Percentiles rank a stretch among this genome's conserved stretches.
Evolutionary conservation across 2,888 invertebrate species (phyloP).

Genomic region (Schrankia costaestrigalis): DNA sequence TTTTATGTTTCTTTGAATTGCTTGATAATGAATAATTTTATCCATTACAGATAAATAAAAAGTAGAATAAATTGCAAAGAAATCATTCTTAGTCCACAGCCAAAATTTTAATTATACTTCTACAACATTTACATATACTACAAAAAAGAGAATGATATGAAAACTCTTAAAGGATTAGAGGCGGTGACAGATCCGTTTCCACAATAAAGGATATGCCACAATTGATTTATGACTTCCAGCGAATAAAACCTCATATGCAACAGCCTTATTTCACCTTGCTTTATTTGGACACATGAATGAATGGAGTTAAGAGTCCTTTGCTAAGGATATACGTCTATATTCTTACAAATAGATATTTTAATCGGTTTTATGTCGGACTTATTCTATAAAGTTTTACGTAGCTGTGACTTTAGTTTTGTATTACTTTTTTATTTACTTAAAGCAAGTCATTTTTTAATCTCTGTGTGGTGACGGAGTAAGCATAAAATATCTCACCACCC

Average conservation of each 20-base stretch:
- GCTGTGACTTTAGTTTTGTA: not conserved
- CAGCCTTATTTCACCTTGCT: conserved; percentile 18
- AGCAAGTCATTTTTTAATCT: no score
- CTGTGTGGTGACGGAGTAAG: no score
- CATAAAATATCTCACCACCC: no score
- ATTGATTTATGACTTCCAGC: conserved; percentile 72
- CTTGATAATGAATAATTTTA: no score
- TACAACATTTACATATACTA: conserved; percentile 22
- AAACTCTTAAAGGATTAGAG: conserved; percentile 71
- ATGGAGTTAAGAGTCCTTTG: conserved; percentile 35
- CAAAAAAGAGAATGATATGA: conserved; percentile 50
- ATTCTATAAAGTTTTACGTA: not conserved
- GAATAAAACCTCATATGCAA: conserved; percentile 56
- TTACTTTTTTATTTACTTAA: no score
- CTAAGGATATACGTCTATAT: conserved; percentile 28
- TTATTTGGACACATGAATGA: conserved; percentile 29
- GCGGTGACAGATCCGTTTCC: conserved; percentile 66
- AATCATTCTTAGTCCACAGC: not conserved
- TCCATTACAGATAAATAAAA: no score
- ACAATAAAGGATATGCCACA: conserved; percentile 59
- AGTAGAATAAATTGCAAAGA: not conserved
- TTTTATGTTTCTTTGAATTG: no score
- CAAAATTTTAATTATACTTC: conserved; percentile 7
- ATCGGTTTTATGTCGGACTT: not conserved
- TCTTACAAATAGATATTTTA: conserved; percentile 7